Base-by-base conservation (phyloP, 1,140 invertebrate species). In the Aphelenchoides fujianensis region DNA sequence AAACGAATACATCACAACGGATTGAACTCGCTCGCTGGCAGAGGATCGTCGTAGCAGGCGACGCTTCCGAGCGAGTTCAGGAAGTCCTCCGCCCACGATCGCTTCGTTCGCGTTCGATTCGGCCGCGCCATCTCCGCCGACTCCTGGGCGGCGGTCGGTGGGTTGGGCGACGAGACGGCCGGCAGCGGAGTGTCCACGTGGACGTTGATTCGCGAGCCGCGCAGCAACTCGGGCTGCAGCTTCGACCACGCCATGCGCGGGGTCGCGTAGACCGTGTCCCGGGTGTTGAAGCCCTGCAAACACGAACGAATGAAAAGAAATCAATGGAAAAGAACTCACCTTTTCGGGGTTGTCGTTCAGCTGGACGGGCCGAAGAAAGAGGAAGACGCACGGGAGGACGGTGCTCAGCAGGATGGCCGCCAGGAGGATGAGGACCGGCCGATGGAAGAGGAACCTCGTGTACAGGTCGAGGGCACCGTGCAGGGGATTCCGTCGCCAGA, bases 271-370 rank as follows among this genome's bases (percentile, higher is more conserved):
- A 61, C 67, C 52, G 82, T 83, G 7, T 70, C 77, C 12, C 82
- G 74, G 34, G 82, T 83, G 57, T 83, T 80, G 59, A 83, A 83
- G 0, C 82, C 82, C 81, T 83, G 54, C 41, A 80, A 75, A n/a
- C n/a, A 2, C 63, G 9, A 66, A 34, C 23, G 23, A 0, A 31
- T 74, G 36, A 37, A 54, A n/a, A n/a, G n/a, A n/a, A n/a, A n/a
- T n/a, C n/a, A n/a, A n/a, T n/a, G n/a, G n/a, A n/a, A n/a, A n/a
- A n/a, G n/a, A n/a, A 28, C 19, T 61, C 36, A 81, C 79, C 55
- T 81, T 82, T 68, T 82, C 80, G 0, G 80, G 79, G 73, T 80
- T 82, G 64, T 72, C 69, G 9, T 74, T 70, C 19, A 81, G 67
- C 7, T 52, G 35, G 16, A 82, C 48, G 0, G 80, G 80, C 19